These are phyloP conservation scores for Ornithoptera alexandrae DNA, from an alignment of 2,888 invertebrate genomes.

Conservation along the genomic window DNA sequence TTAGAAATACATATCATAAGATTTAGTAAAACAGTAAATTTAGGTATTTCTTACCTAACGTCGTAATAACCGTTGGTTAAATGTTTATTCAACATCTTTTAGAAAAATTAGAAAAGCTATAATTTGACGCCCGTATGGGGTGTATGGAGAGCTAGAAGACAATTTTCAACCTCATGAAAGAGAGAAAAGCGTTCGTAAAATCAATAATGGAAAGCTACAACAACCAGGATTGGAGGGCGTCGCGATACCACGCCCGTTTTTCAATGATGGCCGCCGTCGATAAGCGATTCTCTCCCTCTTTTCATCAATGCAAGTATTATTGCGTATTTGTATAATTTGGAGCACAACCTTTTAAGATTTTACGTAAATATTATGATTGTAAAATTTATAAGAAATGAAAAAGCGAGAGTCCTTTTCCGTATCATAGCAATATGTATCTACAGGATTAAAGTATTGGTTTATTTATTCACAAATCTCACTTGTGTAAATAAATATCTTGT, in stretches of 20 bases:
- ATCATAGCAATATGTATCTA: background rate
- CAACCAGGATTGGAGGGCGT: conserved; percentile 57
- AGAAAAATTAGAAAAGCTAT: background rate
- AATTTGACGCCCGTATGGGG: background rate
- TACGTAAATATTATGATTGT: background rate
- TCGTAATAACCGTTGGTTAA: background rate
- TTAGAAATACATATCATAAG: too few relatives aligned
- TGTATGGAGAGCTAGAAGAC: background rate
- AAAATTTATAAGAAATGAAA: too few relatives aligned
- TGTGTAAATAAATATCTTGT: background rate
- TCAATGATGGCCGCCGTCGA: conserved; percentile 62
- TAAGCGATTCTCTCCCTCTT: conserved; percentile 34
- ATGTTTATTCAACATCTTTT: background rate
- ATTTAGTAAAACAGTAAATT: too few relatives aligned
- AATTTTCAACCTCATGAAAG: conserved; percentile 35
- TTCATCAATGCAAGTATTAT: background rate
- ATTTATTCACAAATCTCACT: background rate
- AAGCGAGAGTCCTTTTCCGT: too few relatives aligned
- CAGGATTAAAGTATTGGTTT: too few relatives aligned
- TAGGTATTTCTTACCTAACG: too few relatives aligned
- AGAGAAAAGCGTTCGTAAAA: conserved; percentile 58
- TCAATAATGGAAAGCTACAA: conserved; percentile 62
- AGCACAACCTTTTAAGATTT: too few relatives aligned
- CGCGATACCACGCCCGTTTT: conserved; percentile 57
- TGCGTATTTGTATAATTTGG: background rate